These are phyloP conservation scores for Nymphalis io DNA, from an alignment of 1,140 invertebrate species.

Conservation along the genomic window DNA sequence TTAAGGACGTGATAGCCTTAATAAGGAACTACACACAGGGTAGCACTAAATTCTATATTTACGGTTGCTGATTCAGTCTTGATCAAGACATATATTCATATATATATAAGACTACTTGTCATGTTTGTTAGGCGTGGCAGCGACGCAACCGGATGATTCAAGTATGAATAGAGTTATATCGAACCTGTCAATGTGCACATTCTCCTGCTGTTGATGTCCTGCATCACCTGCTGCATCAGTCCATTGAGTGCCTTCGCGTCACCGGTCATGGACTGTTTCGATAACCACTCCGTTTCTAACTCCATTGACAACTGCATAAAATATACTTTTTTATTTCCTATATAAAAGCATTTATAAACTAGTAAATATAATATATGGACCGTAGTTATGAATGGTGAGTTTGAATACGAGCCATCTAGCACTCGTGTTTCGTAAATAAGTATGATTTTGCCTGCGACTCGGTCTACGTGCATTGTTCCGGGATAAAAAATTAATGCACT, in stretches of 20 bases:
- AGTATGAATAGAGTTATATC: not conserved
- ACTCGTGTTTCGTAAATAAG: too few species aligned
- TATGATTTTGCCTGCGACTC: too few species aligned
- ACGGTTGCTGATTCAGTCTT: too few species aligned
- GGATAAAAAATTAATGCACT: too few species aligned
- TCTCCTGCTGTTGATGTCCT: conserved; percentile 88
- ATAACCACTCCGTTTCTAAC: conserved; percentile 88
- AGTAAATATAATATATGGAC: not conserved
- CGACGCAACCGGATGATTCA: not conserved
- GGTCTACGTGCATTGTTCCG: too few species aligned
- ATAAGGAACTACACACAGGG: too few species aligned
- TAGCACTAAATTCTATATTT: too few species aligned
- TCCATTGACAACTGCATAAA: conserved; percentile 85
- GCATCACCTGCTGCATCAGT: conserved; percentile 87
- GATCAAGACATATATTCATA: too few species aligned
- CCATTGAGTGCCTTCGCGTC: conserved; percentile 83
- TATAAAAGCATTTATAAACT: not conserved
- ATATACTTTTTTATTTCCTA: not conserved
- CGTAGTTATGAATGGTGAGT: not conserved
- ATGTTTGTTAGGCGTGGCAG: too few species aligned
- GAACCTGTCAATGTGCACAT: conserved; percentile 81
- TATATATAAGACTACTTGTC: too few species aligned
- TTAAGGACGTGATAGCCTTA: too few species aligned
- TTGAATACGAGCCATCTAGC: not conserved
- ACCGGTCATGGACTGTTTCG: conserved; percentile 82